Conservation (phyloP, 2,888 invertebrate genomes). For the Drosophila imparisetae region DNA sequence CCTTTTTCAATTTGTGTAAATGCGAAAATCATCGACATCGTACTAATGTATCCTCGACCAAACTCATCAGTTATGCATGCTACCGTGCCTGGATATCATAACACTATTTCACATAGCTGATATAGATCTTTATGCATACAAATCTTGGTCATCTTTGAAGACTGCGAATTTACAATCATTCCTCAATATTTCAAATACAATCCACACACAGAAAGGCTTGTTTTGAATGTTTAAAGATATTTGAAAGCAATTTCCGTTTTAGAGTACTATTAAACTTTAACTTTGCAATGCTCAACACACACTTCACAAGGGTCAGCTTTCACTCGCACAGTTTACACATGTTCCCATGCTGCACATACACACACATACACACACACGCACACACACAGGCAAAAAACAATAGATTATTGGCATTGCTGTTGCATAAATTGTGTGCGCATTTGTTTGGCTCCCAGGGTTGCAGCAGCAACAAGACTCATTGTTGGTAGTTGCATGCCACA, state of each 20-base stretch:
- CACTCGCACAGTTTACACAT: constrained; percentile 53
- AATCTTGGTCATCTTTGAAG: background rate
- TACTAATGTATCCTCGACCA: too few relatives aligned
- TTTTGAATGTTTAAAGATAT: constrained; percentile 38
- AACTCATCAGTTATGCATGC: too few relatives aligned
- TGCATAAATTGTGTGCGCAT: constrained; percentile 73
- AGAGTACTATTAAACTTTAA: constrained; percentile 30
- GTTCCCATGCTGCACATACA: constrained; percentile 23
- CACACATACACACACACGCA: constrained; percentile 12
- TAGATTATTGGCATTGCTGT: constrained; percentile 70
- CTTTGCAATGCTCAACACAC: constrained; percentile 23
- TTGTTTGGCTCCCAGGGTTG: constrained; percentile 38
- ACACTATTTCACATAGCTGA: too few relatives aligned
- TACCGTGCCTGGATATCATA: too few relatives aligned
- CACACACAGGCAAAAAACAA: constrained; percentile 46
- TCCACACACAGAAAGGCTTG: constrained; percentile 11
- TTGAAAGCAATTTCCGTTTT: constrained; percentile 27
- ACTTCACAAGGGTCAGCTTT: constrained; percentile 45
- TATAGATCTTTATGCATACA: too few relatives aligned
- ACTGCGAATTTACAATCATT: background rate
- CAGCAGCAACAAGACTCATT: constrained; percentile 42
- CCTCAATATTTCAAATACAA: background rate
- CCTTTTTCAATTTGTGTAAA: too few relatives aligned
- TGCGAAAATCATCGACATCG: too few relatives aligned
- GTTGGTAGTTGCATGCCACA: constrained; percentile 75